Evolutionary conservation across 2,113 vertebrate species (phyloP).

Genomic region (Platichthys stellatus): DNA sequence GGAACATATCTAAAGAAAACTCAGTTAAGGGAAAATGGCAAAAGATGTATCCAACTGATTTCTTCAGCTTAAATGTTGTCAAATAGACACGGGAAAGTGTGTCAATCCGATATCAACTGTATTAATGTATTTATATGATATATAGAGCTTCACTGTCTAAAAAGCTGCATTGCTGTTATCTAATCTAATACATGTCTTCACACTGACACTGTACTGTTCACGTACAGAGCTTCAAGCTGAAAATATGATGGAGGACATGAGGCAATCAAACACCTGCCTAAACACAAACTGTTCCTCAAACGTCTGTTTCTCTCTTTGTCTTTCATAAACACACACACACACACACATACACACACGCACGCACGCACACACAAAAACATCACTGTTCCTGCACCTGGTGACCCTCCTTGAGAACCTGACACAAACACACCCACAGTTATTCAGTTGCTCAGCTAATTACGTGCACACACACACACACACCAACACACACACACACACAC

Average conservation of each 20-base stretch:
- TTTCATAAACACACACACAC: conserved; percentile 25
- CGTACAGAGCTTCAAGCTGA: neutral
- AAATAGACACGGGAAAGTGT: neutral
- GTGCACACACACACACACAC: conserved; percentile 10
- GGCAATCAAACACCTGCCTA: conserved; percentile 40
- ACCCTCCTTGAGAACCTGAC: conserved; percentile 56
- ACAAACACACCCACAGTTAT: conserved; percentile 20
- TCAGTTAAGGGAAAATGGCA: neutral
- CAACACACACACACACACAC: conserved; percentile 13
- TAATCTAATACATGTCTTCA: neutral
- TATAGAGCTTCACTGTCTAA: neutral
- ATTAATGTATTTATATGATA: neutral
- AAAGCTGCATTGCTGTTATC: neutral
- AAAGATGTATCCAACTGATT: neutral
- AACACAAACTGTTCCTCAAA: conserved; percentile 28
- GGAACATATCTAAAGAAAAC: neutral
- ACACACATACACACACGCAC: no score
- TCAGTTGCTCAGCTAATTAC: conserved; percentile 39
- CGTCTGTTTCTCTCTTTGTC: conserved; percentile 30
- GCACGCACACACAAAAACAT: neutral
- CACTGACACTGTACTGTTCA: neutral
- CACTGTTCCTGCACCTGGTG: conserved; percentile 64
- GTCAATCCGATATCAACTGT: neutral
- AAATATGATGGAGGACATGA: conserved; percentile 10
- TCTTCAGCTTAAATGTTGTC: neutral